A percentile compares a stretch with the other conserved stretches of the same genome.
Conservation (phyloP, 2,113 vertebrate genomes). For the Cheilinus undulatus region DNA sequence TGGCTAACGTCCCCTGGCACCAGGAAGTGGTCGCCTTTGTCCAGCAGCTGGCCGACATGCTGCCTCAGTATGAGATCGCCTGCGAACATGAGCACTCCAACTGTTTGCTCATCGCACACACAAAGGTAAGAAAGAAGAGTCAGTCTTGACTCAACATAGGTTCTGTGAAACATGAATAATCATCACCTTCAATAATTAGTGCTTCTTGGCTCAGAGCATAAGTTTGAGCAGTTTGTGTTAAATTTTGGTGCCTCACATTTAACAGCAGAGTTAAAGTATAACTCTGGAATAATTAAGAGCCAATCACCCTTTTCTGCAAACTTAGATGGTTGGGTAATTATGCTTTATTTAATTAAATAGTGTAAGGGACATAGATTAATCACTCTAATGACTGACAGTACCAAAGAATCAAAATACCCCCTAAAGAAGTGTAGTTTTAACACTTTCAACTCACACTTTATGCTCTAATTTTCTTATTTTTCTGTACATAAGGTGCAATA, state of each 20-base stretch:
- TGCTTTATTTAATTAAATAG: background rate
- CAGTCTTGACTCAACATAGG: background rate
- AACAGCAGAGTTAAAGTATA: background rate
- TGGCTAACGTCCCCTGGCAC: slow-evolving; percentile 98
- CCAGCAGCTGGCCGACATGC: slow-evolving; percentile 86
- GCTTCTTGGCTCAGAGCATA: background rate
- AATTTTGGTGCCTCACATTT: background rate
- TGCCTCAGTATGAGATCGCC: slow-evolving; percentile 89
- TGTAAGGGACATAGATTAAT: background rate
- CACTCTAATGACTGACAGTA: too few relatives aligned
- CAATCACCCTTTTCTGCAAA: background rate
- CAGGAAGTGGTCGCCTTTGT: slow-evolving; percentile 93
- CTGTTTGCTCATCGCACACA: slow-evolving; percentile 92
- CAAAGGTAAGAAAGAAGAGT: slow-evolving; percentile 83
- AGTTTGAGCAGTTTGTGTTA: background rate
- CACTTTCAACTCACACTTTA: too few relatives aligned
- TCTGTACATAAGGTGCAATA: background rate
- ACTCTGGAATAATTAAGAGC: background rate
- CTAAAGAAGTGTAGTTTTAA: too few relatives aligned
- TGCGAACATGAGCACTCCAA: slow-evolving; percentile 96
- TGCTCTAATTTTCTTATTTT: too few relatives aligned
- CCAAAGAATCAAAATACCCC: too few relatives aligned
- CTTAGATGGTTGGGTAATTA: background rate
- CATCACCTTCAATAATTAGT: background rate
- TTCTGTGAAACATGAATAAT: background rate